Percentiles rank a stretch among this genome's conserved stretches.
These are phyloP conservation scores for Zaprionus taronus DNA, from an alignment of 1,140 invertebrate species.

Conservation along the genomic window DNA sequence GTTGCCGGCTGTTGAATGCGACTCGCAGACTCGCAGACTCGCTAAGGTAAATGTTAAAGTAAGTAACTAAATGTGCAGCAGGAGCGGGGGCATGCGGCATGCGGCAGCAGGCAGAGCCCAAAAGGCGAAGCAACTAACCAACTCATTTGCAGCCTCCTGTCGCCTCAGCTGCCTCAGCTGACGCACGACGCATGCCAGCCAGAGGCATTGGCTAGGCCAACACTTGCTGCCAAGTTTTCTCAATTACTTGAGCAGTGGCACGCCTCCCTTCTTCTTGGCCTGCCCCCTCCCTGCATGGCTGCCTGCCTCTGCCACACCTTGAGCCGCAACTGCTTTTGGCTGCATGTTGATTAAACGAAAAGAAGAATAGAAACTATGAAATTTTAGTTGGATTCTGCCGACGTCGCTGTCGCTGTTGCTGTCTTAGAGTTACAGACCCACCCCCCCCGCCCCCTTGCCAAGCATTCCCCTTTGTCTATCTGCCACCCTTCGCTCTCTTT, in stretches of 20 bases:
- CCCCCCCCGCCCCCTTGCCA: neutral
- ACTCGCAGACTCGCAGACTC: conserved; percentile 26
- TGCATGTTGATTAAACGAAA: conserved; percentile 77
- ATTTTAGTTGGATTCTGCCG: conserved; percentile 50
- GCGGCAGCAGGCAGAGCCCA: conserved; percentile 8
- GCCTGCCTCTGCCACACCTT: neutral
- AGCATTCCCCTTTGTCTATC: neutral
- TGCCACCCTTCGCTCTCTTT: neutral
- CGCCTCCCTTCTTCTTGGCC: conserved; percentile 20
- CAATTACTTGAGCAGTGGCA: conserved; percentile 59
- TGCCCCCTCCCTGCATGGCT: no score
- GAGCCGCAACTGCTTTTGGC: conserved; percentile 36
- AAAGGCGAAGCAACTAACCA: conserved; percentile 44
- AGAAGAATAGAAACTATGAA: conserved; percentile 73
- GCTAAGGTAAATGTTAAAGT: conserved; percentile 73
- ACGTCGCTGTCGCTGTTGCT: conserved; percentile 17
- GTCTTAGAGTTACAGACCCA: neutral
- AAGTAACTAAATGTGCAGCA: conserved; percentile 66
- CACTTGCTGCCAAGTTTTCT: conserved; percentile 77
- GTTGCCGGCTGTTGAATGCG: conserved; percentile 31
- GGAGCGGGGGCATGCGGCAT: conserved; percentile 2
- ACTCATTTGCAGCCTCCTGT: conserved; percentile 56
- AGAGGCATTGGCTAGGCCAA: conserved; percentile 42
- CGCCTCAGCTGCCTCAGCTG: neutral
- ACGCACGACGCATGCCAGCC: conserved; percentile 40